Percentiles rank a stretch among this genome's conserved stretches.
Evolutionary conservation across 2,113 vertebrate genomes (phyloP).

Genomic region (mouse (Mus musculus)): GRCm39 chrY:725501-726000

Average conservation of each 20-base stretch:
- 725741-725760: constrained; percentile 99
- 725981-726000: constrained; percentile 96
- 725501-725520: constrained; percentile 99
- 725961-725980: constrained; percentile 95
- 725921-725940: constrained; percentile 96
- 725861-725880: constrained; percentile 98
- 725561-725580: constrained; percentile 99
- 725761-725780: constrained; percentile 98
- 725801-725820: constrained; percentile 98
- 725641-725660: constrained; percentile 94
- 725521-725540: constrained; percentile 99
- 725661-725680: constrained; percentile 94
- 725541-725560: constrained; percentile 98
- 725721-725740: constrained; percentile 97
- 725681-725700: constrained; percentile 98
- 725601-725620: constrained; percentile 96
- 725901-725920: constrained; percentile 98
- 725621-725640: constrained; percentile 93
- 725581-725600: constrained; percentile 99
- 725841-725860: constrained; percentile 99
- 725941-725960: constrained; percentile 95
- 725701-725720: constrained; percentile 98
- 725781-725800: constrained; percentile 96
- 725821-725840: constrained; percentile 97
- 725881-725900: constrained; percentile 98